A percentile compares a stretch with the other conserved stretches of the same genome.
These are phyloP conservation scores for Bos taurus DNA, from an alignment of 2,113 vertebrate genomes.

Conservation along the genomic window DNA sequence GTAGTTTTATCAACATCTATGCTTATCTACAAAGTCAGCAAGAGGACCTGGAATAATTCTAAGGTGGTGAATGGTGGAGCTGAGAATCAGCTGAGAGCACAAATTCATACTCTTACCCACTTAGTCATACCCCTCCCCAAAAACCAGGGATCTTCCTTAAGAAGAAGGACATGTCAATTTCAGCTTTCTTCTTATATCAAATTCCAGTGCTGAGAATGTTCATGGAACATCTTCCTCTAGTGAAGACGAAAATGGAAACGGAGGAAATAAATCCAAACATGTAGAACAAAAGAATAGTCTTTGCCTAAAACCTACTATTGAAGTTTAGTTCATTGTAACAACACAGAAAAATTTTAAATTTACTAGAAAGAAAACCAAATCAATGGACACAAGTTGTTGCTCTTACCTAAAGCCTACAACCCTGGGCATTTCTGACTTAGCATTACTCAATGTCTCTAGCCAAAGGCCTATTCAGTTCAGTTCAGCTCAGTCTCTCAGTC, in stretches of 20 bases:
- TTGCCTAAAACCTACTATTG: not conserved
- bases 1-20: not conserved
- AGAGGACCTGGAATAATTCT: not conserved
- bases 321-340: not conserved
- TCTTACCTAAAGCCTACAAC: not conserved
- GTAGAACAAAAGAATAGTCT: not conserved
- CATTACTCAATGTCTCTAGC: not conserved
- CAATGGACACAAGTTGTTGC: not conserved
- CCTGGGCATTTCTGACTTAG: not conserved
- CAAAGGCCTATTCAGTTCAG: not conserved
- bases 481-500: too few species aligned
- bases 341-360: not conserved
- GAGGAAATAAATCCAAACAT: not conserved
- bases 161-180: not conserved
- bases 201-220: not conserved
- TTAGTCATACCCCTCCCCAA: not conserved
- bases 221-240: not conserved
- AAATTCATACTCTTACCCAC: not conserved
- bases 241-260: not conserved
- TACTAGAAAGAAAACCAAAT: conserved; percentile 10
- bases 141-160: not conserved
- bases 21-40: not conserved
- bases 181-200: not conserved
- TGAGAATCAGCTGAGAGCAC: conserved; percentile 12
- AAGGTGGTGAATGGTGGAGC: not conserved